Evolutionary conservation across 2,888 invertebrate genomes (phyloP).

Genomic region (Cheilosia variabilis): DNA sequence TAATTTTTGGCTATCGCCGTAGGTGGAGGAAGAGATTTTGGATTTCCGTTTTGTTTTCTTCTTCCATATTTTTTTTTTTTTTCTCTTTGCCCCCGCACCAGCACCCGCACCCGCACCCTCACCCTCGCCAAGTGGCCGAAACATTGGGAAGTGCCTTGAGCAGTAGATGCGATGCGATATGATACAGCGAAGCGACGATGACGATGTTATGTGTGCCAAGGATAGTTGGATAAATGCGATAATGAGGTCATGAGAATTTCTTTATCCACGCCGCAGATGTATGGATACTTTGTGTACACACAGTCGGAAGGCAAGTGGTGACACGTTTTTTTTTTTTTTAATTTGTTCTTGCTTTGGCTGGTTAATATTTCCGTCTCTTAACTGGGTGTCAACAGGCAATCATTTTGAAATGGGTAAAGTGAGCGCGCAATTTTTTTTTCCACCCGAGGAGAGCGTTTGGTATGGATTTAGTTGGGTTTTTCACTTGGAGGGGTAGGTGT

Average conservation of each 20-base stretch:
- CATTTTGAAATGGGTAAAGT: conserved; percentile 32
- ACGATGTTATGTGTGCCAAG: conserved; percentile 56
- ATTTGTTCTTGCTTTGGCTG: background rate
- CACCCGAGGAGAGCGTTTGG: too few relatives aligned
- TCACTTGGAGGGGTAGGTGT: too few relatives aligned
- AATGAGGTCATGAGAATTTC: conserved; percentile 60
- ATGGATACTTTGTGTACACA: conserved; percentile 23
- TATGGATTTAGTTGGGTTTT: too few relatives aligned
- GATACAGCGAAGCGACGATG: conserved; percentile 15
- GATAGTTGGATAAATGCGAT: conserved; percentile 55
- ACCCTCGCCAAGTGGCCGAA: conserved; percentile 8
- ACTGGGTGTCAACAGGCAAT: conserved; percentile 25
- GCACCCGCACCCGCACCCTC: background rate
- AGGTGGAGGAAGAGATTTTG: conserved; percentile 10
- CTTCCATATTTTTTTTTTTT: too few relatives aligned
- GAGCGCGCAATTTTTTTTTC: background rate
- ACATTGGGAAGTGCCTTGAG: conserved; percentile 44
- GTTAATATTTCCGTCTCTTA: conserved; percentile 14
- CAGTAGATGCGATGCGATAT: conserved; percentile 10
- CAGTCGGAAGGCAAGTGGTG: too few relatives aligned
- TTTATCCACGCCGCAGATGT: conserved; percentile 44
- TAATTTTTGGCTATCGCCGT: conserved; percentile 52
- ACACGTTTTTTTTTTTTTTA: background rate
- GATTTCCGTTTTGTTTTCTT: background rate
- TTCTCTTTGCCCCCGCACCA: too few relatives aligned